Conservation (phyloP, 2,888 invertebrate species). For the Sycophila texana region DNA sequence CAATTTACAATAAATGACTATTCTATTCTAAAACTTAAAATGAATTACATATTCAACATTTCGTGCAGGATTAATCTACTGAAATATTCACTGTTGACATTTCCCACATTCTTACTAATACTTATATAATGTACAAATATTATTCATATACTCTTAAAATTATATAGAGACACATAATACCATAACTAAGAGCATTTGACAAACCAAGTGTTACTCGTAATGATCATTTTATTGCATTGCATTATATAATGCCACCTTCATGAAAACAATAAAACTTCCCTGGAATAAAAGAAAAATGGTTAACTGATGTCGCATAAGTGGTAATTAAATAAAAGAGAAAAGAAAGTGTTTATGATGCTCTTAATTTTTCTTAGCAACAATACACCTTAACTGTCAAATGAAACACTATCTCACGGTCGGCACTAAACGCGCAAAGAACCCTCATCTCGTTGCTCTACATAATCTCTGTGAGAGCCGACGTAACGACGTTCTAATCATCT, state of each 20-base stretch:
- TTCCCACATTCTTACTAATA: no score
- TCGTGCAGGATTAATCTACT: no score
- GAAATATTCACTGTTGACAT: no score
- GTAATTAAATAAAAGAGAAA: conserved; percentile 20
- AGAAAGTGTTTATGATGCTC: conserved; percentile 31
- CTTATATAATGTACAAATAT: no score
- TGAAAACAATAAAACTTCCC: not conserved
- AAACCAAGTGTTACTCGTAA: no score
- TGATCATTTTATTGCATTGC: no score
- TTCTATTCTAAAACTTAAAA: no score
- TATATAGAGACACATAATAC: no score
- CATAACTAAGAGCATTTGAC: no score
- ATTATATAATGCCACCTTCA: not conserved
- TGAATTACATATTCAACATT: no score
- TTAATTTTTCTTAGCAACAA: conserved; percentile 34
- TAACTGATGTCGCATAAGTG: not conserved
- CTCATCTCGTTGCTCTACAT: not conserved
- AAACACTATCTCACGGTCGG: conserved; percentile 22
- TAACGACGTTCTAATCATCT: conserved; percentile 23
- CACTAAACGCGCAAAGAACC: conserved; percentile 1
- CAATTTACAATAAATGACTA: no score
- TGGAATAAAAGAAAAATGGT: not conserved
- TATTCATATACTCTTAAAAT: no score
- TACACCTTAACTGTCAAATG: conserved; percentile 21
- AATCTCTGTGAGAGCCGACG: conserved; percentile 20